Evolutionary conservation across 2,797 vertebrate genomes (phyloP), one percentile per base, ranked within the genome.

Genomic region (Acomys russatus): DNA sequence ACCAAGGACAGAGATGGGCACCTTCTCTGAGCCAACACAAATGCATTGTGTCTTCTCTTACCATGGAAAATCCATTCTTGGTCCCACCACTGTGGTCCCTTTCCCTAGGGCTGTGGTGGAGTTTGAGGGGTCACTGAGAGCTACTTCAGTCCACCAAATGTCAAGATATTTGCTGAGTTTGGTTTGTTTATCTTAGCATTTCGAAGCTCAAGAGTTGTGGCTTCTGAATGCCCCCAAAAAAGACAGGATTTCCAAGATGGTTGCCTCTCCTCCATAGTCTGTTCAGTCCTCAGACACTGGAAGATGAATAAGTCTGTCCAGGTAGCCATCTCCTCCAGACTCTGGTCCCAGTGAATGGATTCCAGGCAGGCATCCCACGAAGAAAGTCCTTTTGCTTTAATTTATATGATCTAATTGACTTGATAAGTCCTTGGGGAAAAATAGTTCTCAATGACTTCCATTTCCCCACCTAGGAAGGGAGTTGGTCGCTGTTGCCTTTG

Each of bases 401-500:
- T 78, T 20, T 63, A 56, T 84, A 56, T 63, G 92, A 84, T 59
- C 44, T 94, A 78, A 66, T 54, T 92, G 84, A n/a, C 35, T 96
- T 92, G 64, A 9, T 25, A 76, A 91, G 85, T 28, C 85, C 70
- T 76, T 79, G 17, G 33, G 49, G 33, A 44, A 92, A 92, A 93
- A 54, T 14, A n/a, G 76, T 86, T 64, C 49, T 76, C 30, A 33
- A 66, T 82, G 90, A 66, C 88, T 82, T 95, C 11, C 3, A 9
- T 86, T 92, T 49, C 17, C 80, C 63, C 74, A 51, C 51, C 73
- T 20, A 73, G 9, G 25, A 74, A 91, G 61, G 15, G 51, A 64
- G 38, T 74, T 33, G 56, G 23, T 6, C 63, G 30, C 6, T 25
- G 64, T 20, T 18, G 7, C 25, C 51, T 63, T 54, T 30, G 9